A percentile compares a stretch with the other conserved stretches of the same genome.
Conservation (phyloP, 2,888 invertebrate genomes). For the Phaedon cochleariae region DNA sequence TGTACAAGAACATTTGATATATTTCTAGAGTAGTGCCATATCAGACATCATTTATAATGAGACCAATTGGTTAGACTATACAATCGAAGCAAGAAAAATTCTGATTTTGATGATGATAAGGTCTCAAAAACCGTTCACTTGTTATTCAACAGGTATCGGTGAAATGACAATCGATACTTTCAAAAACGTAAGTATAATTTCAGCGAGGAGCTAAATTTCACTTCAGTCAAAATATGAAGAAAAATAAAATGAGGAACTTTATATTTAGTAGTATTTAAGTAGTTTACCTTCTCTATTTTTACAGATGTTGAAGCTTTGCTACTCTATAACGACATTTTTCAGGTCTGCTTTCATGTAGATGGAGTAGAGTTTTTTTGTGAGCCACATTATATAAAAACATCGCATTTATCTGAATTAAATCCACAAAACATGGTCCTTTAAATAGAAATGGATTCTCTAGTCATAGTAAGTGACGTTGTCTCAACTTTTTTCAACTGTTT, state of each 20-base stretch:
- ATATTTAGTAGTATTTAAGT: too few species aligned
- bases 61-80: constrained; percentile 19
- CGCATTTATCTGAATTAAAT: too few species aligned
- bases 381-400: too few species aligned
- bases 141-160: constrained; percentile 18
- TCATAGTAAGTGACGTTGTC: too few species aligned
- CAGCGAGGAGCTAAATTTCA: too few species aligned
- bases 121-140: constrained; percentile 22
- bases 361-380: too few species aligned
- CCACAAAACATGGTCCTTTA: too few species aligned
- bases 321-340: constrained; percentile 6
- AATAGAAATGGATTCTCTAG: too few species aligned
- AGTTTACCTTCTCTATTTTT: too few species aligned
- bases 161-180: constrained; percentile 27
- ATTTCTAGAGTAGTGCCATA: constrained; percentile 18
- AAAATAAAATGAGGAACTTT: too few species aligned
- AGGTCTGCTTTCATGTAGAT: neutral
- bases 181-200: constrained; percentile 20
- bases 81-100: constrained; percentile 4
- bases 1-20: neutral
- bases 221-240: too few species aligned
- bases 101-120: constrained; percentile 20
- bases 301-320: constrained; percentile 2
- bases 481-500: too few species aligned
- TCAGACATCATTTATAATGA: constrained; percentile 24